These are phyloP conservation scores for Propithecus deckenii DNA, from an alignment of 2,797 vertebrate genomes.

Conservation along the genomic window DNA sequence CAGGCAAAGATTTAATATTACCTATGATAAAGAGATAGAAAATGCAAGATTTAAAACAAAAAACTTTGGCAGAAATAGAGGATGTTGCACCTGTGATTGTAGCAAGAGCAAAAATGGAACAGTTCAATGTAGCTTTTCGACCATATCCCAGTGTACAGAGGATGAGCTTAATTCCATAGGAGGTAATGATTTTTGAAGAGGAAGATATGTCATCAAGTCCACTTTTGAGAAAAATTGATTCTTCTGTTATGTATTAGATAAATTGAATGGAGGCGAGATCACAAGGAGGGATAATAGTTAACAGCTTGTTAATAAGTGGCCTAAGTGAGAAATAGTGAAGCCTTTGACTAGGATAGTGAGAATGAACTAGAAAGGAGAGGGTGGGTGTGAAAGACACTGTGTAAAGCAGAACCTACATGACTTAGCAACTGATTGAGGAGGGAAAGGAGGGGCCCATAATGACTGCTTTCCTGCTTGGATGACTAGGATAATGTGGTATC, in stretches of 20 bases:
- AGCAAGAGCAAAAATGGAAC: neutral
- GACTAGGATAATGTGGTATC: slow-evolving; percentile 45
- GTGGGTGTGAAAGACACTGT: neutral
- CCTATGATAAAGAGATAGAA: neutral
- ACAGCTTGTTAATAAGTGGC: slow-evolving; percentile 48
- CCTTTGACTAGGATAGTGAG: neutral
- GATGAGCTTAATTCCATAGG: slow-evolving; percentile 28
- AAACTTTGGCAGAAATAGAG: slow-evolving; percentile 11
- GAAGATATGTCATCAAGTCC: slow-evolving; percentile 31
- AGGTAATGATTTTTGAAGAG: slow-evolving; percentile 59
- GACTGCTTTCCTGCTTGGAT: slow-evolving; percentile 49
- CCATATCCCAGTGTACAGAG: slow-evolving; percentile 31
- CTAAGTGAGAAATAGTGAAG: slow-evolving; percentile 42
- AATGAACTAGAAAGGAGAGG: neutral
- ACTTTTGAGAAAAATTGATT: slow-evolving; percentile 58
- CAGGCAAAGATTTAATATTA: neutral
- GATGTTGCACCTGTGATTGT: neutral
- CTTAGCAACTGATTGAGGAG: slow-evolving; percentile 43
- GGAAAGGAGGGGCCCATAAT: slow-evolving; percentile 5
- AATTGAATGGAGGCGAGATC: slow-evolving; percentile 45
- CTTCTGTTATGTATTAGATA: slow-evolving; percentile 42
- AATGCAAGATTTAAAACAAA: neutral
- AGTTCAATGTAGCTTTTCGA: slow-evolving; percentile 38
- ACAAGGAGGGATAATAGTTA: slow-evolving; percentile 49
- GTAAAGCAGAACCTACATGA: slow-evolving; percentile 26